phyloP scores from a whole-genome alignment of 2,797 vertebrate species.

The Chiloscyllium punctatum region DNA sequence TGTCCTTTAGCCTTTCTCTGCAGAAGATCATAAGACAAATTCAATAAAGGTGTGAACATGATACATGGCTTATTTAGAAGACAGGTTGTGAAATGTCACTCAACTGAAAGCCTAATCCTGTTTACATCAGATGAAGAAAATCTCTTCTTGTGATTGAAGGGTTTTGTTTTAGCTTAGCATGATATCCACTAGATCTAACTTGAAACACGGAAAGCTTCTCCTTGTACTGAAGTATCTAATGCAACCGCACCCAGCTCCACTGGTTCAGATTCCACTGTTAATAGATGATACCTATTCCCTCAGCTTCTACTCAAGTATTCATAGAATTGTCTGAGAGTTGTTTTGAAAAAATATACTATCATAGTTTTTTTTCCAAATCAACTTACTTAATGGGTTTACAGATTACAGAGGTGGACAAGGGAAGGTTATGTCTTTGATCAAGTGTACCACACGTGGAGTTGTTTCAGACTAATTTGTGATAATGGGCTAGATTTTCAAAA shows the following conservation, averaged over 20 bases:
- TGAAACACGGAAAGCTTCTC: background rate
- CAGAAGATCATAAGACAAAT: background rate
- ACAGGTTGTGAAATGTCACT: background rate
- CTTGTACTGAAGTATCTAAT: background rate
- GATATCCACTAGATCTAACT: background rate
- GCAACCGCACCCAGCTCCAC: background rate
- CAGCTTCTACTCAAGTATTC: background rate
- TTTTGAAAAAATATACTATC: background rate
- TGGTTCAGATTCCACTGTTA: slow-evolving; percentile 2
- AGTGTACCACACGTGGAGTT: background rate
- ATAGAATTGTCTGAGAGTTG: background rate
- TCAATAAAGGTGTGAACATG: slow-evolving; percentile 16
- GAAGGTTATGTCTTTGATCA: background rate
- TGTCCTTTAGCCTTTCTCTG: background rate
- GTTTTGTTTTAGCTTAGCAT: slow-evolving; percentile 26
- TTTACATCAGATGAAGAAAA: slow-evolving; percentile 7
- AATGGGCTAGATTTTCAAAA: background rate
- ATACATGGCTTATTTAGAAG: slow-evolving; percentile 12
- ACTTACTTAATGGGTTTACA: background rate
- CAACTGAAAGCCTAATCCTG: slow-evolving; percentile 1
- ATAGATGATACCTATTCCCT: background rate
- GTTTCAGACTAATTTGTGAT: background rate
- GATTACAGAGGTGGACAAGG: background rate
- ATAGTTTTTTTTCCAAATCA: background rate
- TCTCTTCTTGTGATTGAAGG: slow-evolving; percentile 28